Conservation (phyloP, 2,113 vertebrate genomes). For the Pelecanoides urinatrix region DNA sequence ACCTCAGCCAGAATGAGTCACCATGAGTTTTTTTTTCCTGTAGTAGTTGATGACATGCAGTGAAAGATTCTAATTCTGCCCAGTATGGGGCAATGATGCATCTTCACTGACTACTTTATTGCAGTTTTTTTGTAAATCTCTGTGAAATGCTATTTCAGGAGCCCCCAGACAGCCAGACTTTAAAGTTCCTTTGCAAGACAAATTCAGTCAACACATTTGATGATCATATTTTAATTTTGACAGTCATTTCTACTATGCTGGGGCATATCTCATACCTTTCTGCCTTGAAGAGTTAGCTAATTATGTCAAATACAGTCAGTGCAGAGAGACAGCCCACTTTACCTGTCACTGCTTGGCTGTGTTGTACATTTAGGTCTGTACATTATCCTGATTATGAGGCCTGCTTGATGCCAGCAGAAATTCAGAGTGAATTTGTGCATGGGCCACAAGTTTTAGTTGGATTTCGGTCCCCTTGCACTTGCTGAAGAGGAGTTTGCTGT, state of each 20-base stretch:
- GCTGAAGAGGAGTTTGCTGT: background rate
- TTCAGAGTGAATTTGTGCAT: background rate
- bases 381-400: background rate
- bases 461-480: background rate
- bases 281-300: background rate
- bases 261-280: background rate
- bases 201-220: background rate
- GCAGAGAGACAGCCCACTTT: background rate
- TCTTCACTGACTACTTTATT: background rate
- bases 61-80: background rate
- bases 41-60: background rate
- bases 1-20: background rate
- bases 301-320: background rate
- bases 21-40: background rate
- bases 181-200: background rate
- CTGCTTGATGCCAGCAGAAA: background rate
- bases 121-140: background rate
- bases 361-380: background rate
- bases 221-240: background rate
- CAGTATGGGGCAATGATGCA: background rate
- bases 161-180: background rate
- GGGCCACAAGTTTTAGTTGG: background rate
- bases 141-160: background rate
- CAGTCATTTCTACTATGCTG: background rate
- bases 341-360: background rate